A percentile compares a stretch with the other conserved stretches of the same genome.
Evolutionary conservation across 2,888 invertebrate genomes (phyloP).

Genomic region (Neoascia interrupta): DNA sequence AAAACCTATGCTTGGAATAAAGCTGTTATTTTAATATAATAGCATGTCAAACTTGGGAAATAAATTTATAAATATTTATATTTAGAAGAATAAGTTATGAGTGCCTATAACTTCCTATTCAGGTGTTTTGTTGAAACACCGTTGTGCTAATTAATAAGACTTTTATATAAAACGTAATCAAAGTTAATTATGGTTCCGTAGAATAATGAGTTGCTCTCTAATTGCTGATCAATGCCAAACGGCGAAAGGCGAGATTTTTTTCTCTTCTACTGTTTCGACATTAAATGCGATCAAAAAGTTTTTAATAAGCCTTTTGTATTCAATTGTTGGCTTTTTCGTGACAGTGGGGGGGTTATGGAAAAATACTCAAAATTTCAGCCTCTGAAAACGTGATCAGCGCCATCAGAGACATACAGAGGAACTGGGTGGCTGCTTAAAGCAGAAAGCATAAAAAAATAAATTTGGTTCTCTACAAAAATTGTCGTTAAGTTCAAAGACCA

Average conservation of each 20-base stretch:
- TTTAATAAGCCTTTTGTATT: not conserved
- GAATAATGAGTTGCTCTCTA: too few relatives aligned
- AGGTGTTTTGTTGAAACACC: too few relatives aligned
- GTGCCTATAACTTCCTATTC: too few relatives aligned
- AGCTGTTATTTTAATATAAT: too few relatives aligned
- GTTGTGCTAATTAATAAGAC: too few relatives aligned
- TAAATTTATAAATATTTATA: too few relatives aligned
- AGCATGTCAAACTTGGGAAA: too few relatives aligned
- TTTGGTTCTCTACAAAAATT: not conserved
- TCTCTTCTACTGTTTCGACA: not conserved
- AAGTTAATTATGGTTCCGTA: not conserved
- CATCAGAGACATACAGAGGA: not conserved
- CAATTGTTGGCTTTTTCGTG: not conserved
- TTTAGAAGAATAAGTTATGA: too few relatives aligned
- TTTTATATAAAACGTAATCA: not conserved
- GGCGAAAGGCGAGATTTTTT: not conserved
- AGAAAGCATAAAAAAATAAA: not conserved
- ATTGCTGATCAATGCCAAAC: not conserved
- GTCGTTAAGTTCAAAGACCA: constrained; percentile 22
- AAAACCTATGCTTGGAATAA: too few relatives aligned
- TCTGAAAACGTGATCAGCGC: constrained; percentile 21
- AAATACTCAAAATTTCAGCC: constrained; percentile 28
- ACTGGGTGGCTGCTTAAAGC: not conserved
- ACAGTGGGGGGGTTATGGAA: not conserved
- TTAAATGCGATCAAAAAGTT: too few relatives aligned